Evolutionary conservation across 2,797 vertebrate species (phyloP).

Genomic region (Loris lydekkerianus): DNA sequence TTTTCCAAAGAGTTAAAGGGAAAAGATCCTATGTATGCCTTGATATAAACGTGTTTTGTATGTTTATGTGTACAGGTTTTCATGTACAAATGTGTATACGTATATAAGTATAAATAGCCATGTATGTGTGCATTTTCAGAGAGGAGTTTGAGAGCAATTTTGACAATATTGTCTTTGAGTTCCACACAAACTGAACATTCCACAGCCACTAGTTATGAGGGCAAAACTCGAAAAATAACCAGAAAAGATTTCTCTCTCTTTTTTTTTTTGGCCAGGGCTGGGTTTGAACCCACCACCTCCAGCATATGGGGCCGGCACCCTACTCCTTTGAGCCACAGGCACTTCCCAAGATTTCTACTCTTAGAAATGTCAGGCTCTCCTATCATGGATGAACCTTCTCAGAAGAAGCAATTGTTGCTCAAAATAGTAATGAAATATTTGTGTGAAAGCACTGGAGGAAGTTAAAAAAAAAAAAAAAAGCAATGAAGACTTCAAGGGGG

Average conservation of each 20-base stretch:
- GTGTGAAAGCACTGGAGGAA: not conserved
- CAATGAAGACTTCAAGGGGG: not conserved
- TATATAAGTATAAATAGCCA: not conserved
- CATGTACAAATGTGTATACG: not conserved
- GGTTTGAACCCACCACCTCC: too few relatives aligned
- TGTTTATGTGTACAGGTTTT: not conserved
- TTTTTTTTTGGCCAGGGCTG: too few relatives aligned
- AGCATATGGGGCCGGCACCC: too few relatives aligned
- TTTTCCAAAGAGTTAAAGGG: constrained; percentile 45
- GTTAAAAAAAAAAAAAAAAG: not conserved
- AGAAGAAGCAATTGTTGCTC: not conserved
- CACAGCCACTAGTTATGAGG: not conserved
- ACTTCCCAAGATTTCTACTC: not conserved
- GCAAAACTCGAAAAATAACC: not conserved
- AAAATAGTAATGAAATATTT: constrained; percentile 48
- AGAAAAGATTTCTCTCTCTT: not conserved
- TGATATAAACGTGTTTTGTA: not conserved
- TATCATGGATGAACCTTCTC: not conserved
- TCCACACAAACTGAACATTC: not conserved
- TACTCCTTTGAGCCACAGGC: too few relatives aligned
- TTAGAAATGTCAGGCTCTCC: not conserved
- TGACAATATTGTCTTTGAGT: not conserved
- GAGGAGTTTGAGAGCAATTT: not conserved
- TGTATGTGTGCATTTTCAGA: not conserved
- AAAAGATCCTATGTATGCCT: not conserved